Percentiles rank a stretch among this genome's conserved stretches.
These are phyloP conservation scores for Melangyna quadrimaculata DNA, from an alignment of 2,888 invertebrate genomes.

Conservation along the genomic window DNA sequence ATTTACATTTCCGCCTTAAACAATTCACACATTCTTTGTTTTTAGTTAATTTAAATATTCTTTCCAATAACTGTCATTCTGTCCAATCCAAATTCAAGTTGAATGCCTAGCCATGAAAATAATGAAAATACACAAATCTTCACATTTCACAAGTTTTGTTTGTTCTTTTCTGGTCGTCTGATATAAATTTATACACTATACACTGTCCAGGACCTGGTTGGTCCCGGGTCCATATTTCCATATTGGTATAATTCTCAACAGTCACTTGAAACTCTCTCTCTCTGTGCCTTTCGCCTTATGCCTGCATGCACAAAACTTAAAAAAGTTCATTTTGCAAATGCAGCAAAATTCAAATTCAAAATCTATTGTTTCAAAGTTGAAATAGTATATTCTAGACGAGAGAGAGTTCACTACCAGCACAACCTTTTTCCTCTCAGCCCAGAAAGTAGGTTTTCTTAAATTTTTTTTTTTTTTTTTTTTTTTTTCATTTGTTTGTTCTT, in stretches of 20 bases:
- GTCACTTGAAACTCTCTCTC: not conserved
- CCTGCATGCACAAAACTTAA: slow-evolving; percentile 1
- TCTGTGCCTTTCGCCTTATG: too few relatives aligned
- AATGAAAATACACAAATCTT: not conserved
- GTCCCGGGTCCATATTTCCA: not conserved
- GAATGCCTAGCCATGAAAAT: not conserved
- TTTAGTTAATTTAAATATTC: slow-evolving; percentile 3
- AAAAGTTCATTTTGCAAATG: slow-evolving; percentile 39
- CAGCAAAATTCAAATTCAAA: slow-evolving; percentile 54
- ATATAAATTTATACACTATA: too few relatives aligned
- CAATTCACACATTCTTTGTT: not conserved
- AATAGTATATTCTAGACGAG: slow-evolving; percentile 25
- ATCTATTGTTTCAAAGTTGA: slow-evolving; percentile 55
- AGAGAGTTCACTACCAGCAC: not conserved
- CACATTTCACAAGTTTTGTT: not conserved
- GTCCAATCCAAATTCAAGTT: not conserved
- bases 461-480: too few relatives aligned
- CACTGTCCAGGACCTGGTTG: not conserved
- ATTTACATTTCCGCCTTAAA: not conserved
- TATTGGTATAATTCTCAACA: slow-evolving; percentile 27
- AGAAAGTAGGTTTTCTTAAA: not conserved
- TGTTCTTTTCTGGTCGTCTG: not conserved
- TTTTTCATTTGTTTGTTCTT: too few relatives aligned
- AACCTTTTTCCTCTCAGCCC: not conserved
- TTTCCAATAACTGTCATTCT: slow-evolving; percentile 17